These are phyloP conservation scores for Arbacia lixula DNA, from an alignment of 53 echinoderm and acorn worm genomes.

Conservation along the genomic window DNA sequence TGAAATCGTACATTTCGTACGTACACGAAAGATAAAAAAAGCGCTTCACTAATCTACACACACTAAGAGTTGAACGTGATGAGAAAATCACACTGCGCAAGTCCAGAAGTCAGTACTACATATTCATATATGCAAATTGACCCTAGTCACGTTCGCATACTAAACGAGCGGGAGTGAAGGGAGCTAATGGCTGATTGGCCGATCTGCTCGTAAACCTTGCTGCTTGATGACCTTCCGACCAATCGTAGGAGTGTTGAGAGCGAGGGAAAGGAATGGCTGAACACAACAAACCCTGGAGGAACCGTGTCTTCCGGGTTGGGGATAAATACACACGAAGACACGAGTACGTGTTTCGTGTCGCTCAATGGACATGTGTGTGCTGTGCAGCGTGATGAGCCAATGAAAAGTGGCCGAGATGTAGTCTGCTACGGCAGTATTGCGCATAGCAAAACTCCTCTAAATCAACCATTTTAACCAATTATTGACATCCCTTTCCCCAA, in stretches of 20 bases:
- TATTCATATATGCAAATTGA: slow-evolving; percentile 78
- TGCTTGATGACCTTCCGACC: neutral
- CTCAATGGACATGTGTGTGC: too few relatives aligned
- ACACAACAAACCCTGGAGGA: slow-evolving; percentile 62
- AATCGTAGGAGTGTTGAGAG: slow-evolving; percentile 4
- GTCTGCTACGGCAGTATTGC: slow-evolving; percentile 48
- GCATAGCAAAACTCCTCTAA: too few relatives aligned
- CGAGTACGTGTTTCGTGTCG: slow-evolving; percentile 51
- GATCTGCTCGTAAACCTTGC: neutral
- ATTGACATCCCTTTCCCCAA: too few relatives aligned
- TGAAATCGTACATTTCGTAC: slow-evolving; percentile 5
- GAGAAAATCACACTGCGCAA: slow-evolving; percentile 79
- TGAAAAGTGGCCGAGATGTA: slow-evolving; percentile 49
- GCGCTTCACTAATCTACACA: too few relatives aligned
- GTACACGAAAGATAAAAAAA: too few relatives aligned
- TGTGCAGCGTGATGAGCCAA: slow-evolving; percentile 45
- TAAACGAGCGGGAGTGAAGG: slow-evolving; percentile 49
- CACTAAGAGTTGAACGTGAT: slow-evolving; percentile 72
- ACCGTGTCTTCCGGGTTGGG: slow-evolving; percentile 52
- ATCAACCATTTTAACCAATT: too few relatives aligned
- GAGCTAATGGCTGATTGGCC: slow-evolving; percentile 62
- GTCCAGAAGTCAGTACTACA: slow-evolving; percentile 61
- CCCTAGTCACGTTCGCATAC: slow-evolving; percentile 78
- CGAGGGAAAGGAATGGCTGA: neutral
- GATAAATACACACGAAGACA: slow-evolving; percentile 49